A percentile compares a stretch with the other conserved stretches of the same genome.
These are phyloP conservation scores for Tyto alba DNA, from an alignment of 2,113 vertebrate genomes.

Conservation along the genomic window DNA sequence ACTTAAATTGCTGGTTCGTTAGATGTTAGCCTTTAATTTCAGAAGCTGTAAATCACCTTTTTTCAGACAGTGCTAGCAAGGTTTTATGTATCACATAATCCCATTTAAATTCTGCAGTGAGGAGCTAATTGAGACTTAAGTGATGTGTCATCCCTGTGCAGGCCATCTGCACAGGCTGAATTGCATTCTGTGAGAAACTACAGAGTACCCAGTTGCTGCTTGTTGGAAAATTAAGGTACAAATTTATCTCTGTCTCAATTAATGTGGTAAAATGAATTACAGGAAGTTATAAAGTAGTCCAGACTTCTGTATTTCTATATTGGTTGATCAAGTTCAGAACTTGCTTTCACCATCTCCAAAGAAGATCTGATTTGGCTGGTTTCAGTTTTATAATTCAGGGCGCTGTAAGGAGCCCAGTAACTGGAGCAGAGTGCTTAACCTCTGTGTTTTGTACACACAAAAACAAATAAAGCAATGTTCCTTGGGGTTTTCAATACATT, in stretches of 20 bases:
- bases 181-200: conserved; percentile 8
- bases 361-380: background rate
- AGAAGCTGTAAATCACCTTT: background rate
- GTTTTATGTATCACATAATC: conserved; percentile 33
- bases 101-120: conserved; percentile 36
- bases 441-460: background rate
- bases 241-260: background rate
- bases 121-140: conserved; percentile 45
- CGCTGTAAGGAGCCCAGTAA: background rate
- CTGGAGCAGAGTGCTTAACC: background rate
- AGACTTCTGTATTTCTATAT: background rate
- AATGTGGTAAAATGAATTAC: conserved; percentile 9
- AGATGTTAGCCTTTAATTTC: background rate
- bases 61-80: background rate
- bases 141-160: conserved; percentile 18
- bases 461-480: background rate
- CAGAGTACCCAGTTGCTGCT: background rate
- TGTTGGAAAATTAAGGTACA: background rate
- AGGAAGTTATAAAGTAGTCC: background rate
- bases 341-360: background rate
- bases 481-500: background rate
- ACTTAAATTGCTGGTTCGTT: background rate
- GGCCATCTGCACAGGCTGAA: conserved; percentile 43
- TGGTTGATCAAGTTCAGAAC: background rate
- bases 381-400: background rate